phyloP scores from a whole-genome alignment of 2,113 vertebrate species.

The Puffinus mauretanicus region DNA sequence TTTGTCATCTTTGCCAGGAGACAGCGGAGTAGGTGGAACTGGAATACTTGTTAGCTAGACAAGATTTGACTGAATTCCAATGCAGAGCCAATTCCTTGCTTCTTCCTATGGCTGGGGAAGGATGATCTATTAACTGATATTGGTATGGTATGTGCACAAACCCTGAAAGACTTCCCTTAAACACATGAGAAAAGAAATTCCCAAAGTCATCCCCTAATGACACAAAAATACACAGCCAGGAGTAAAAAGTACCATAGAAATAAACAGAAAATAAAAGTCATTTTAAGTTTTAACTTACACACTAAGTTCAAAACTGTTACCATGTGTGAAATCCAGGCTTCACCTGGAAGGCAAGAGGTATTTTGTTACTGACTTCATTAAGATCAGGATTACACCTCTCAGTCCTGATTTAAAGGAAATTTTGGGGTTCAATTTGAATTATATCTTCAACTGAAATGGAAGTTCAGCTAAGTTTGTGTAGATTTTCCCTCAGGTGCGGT shows the following conservation, averaged over 20 bases:
- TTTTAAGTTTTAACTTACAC: not conserved
- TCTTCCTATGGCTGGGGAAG: not conserved
- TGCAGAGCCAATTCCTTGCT: not conserved
- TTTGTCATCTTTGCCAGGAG: conserved; percentile 7
- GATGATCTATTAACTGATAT: not conserved
- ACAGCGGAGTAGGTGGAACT: not conserved
- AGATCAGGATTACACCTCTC: not conserved
- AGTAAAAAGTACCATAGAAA: not conserved
- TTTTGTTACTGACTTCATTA: not conserved
- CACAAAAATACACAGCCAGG: not conserved
- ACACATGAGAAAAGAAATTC: not conserved
- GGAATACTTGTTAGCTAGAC: not conserved
- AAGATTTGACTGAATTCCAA: not conserved
- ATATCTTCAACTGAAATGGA: not conserved
- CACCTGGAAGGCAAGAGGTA: not conserved
- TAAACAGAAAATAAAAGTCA: not conserved
- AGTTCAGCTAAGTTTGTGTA: not conserved
- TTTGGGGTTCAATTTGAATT: not conserved
- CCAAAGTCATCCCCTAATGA: not conserved
- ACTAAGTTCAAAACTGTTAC: not conserved
- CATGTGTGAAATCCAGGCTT: not conserved
- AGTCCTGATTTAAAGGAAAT: not conserved
- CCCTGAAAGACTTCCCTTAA: not conserved
- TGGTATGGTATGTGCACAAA: not conserved
- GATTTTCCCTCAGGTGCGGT: not conserved